Evolutionary conservation across 2,797 vertebrate genomes (phyloP), one percentile per base, ranked within the genome.

Genomic region (Cuniculus paca): DNA sequence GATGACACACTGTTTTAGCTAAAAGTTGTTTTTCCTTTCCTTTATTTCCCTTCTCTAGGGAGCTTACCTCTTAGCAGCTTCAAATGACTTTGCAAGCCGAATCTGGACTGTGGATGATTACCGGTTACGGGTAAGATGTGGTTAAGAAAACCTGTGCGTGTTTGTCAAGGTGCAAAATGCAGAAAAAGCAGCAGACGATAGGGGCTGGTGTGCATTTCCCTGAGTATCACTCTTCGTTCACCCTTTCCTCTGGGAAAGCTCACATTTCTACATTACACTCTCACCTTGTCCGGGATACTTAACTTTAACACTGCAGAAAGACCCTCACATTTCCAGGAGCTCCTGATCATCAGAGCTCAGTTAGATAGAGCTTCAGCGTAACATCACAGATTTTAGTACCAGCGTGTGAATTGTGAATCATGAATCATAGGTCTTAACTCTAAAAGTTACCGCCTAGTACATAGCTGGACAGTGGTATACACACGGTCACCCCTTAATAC

Each of bases 51-150:
- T 93, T 94, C 97, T 65, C 2, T 97, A 99, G 99, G 99, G 99
- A 22, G 99, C 99, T 6, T 99, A 99, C 97, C 98, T 99, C 95
- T 98, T 99, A 94, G 99, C 99, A 12, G 99, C 99, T 70, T 99
- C 99, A 31, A 99, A 99, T 91, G 99, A 99, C 98, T 99, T 99
- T 92, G 99, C 99, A 79, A 99, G 99, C 98, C 99, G 99, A 85
- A 99, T 99, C 97, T 99, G 99, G 99, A 99, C 99, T 0, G 99
- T 99, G 5, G 99, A 99, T 24, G 99, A 99, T 98, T 99, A 98
- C 98, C 99, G 99, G 24, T 99, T 99, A 97, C 98, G 99, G 98
- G 99, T 99, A 97, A 99, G 99, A 98, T 4, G 48, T 13, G 0
- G 3, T 42, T 70, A 58, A 77, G 54, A 80, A 80, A 60, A 13